Evolutionary conservation across 2,113 vertebrate species (phyloP).

Genomic region (Cinclus cinclus): DNA sequence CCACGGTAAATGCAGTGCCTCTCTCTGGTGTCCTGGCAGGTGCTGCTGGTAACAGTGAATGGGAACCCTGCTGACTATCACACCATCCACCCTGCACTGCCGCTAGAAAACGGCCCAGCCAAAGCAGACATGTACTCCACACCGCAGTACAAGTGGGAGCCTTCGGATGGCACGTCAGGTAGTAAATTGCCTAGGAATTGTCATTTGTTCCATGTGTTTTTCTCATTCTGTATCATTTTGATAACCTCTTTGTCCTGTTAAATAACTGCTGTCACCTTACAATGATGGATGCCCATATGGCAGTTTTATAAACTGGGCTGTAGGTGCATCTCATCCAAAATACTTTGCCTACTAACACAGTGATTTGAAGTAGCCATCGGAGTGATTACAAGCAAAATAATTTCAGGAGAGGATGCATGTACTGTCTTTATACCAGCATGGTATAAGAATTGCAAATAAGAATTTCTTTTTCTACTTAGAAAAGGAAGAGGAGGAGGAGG

Average conservation of each 20-base stretch:
- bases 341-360: neutral
- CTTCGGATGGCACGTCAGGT: constrained; percentile 75
- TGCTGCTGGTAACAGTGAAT: constrained; percentile 84
- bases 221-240: neutral
- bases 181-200: neutral
- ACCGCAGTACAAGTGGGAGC: constrained; percentile 90
- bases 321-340: neutral
- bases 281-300: rapidly evolving
- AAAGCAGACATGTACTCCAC: constrained; percentile 89
- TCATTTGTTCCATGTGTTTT: neutral
- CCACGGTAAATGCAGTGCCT: neutral
- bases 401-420: neutral
- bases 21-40: constrained; percentile 64
- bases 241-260: neutral
- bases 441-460: constrained; percentile 4
- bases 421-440: neutral
- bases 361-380: neutral
- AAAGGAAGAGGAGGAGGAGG: constrained; percentile 73
- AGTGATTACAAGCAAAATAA: neutral
- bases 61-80: constrained; percentile 91
- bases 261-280: neutral
- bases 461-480: constrained; percentile 65
- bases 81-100: constrained; percentile 73
- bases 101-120: constrained; percentile 87
- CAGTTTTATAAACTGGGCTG: neutral